Evolutionary conservation across 2,888 invertebrate species (phyloP).

Genomic region (Rhagonycha lutea): DNA sequence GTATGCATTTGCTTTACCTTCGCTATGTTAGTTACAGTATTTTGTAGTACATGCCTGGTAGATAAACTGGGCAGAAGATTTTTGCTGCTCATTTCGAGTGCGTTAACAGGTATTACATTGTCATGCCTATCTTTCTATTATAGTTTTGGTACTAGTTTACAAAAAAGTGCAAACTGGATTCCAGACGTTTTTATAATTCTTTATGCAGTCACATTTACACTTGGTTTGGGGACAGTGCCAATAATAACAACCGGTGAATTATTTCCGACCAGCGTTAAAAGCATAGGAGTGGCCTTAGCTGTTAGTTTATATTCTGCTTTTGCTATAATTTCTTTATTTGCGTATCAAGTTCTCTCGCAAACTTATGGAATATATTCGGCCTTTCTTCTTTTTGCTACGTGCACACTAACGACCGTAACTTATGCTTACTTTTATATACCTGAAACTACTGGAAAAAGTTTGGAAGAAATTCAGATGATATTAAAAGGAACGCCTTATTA

Average conservation of each 20-base stretch:
- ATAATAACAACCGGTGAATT: not conserved
- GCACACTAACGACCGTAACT: not conserved
- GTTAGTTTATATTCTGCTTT: not conserved
- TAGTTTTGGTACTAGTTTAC: not conserved
- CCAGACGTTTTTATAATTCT: not conserved
- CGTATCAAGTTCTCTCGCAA: not conserved
- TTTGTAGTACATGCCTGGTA: not conserved
- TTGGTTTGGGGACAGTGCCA: not conserved
- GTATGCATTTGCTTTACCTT: constrained; percentile 4
- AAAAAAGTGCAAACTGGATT: not conserved
- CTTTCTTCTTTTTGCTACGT: not conserved
- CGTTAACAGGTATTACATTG: not conserved
- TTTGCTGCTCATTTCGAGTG: not conserved
- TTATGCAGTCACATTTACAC: not conserved
- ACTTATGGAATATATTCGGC: not conserved
- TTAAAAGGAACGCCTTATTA: not conserved
- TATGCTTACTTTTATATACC: not conserved
- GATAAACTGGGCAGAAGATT: not conserved
- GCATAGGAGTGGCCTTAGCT: not conserved
- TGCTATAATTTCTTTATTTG: not conserved
- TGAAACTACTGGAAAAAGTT: not conserved
- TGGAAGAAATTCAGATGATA: not conserved
- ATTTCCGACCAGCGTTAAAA: not conserved
- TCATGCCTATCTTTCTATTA: not conserved
- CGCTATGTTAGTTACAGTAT: not conserved